Conservation (phyloP, 1,140 invertebrate species). For the Heliothis virescens region DNA sequence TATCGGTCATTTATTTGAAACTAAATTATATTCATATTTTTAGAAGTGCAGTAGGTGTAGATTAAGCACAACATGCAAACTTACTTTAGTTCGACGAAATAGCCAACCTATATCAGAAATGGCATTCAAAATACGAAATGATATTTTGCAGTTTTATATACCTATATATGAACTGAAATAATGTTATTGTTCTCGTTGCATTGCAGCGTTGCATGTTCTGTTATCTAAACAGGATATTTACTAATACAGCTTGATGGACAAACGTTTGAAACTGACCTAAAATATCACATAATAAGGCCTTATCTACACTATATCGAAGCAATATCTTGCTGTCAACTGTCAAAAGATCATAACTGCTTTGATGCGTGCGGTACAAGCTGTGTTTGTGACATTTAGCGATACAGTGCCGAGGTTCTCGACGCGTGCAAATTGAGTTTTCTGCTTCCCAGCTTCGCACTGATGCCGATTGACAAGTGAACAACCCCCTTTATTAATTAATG, state of each 20-base stretch:
- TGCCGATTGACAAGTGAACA: constrained; percentile 68
- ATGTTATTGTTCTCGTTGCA: too few relatives aligned
- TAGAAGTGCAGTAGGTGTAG: not conserved
- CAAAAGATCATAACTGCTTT: constrained; percentile 40
- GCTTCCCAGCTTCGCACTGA: constrained; percentile 55
- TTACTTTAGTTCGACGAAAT: too few relatives aligned
- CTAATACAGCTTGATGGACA: not conserved
- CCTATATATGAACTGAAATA: too few relatives aligned
- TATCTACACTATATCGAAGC: constrained; percentile 10
- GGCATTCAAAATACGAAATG: too few relatives aligned
- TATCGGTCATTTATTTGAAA: constrained; percentile 5
- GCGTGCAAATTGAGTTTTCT: constrained; percentile 69
- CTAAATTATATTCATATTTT: not conserved
- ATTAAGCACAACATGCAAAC: not conserved
- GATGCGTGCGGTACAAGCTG: constrained; percentile 50
- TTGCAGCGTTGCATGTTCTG: too few relatives aligned
- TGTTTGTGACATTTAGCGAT: constrained; percentile 70
- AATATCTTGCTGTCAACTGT: constrained; percentile 26
- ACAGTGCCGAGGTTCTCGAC: constrained; percentile 58
- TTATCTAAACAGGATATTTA: too few relatives aligned
- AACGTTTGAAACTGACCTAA: not conserved
- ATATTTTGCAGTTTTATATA: too few relatives aligned
- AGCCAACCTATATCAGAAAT: too few relatives aligned
- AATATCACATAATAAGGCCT: not conserved
- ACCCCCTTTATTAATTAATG: constrained; percentile 50